Evolutionary conservation across 2,113 vertebrate genomes (phyloP).

Genomic region (Heliornis fulica): DNA sequence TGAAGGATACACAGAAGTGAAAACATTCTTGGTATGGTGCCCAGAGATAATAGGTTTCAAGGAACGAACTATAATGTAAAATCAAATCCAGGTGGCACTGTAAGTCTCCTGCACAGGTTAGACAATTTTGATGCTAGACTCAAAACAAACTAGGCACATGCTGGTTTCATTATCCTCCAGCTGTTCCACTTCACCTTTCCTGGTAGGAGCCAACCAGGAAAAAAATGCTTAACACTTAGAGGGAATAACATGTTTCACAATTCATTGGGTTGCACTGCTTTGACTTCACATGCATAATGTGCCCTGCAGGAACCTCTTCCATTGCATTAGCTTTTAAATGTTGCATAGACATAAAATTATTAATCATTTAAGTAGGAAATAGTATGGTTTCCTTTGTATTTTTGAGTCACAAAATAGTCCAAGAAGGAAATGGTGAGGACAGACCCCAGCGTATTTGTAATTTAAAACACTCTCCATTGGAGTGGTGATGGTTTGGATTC

Average conservation of each 20-base stretch:
- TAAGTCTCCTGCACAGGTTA: constrained; percentile 53
- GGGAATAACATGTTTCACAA: constrained; percentile 52
- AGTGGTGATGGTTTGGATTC: background rate
- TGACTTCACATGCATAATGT: constrained; percentile 32
- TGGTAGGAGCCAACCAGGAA: constrained; percentile 41
- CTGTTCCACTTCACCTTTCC: constrained; percentile 69
- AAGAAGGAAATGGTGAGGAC: background rate
- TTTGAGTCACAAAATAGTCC: background rate
- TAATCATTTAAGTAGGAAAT: background rate
- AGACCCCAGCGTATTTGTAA: background rate
- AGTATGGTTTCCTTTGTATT: background rate
- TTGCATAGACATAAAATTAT: background rate
- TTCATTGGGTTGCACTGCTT: constrained; percentile 26
- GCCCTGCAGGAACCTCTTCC: constrained; percentile 2
- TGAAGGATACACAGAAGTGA: constrained; percentile 24
- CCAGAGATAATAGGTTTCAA: constrained; percentile 67
- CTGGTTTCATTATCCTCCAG: constrained; percentile 69
- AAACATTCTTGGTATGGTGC: constrained; percentile 57
- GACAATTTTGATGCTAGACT: constrained; percentile 58
- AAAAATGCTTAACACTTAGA: constrained; percentile 54
- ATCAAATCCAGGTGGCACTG: constrained; percentile 60
- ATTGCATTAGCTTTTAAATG: constrained; percentile 4
- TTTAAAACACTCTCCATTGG: background rate
- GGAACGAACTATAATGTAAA: constrained; percentile 58
- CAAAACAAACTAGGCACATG: constrained; percentile 64